These are phyloP conservation scores for Cheiracanthium punctorium DNA, from an alignment of 2,888 invertebrate species.

Conservation along the genomic window DNA sequence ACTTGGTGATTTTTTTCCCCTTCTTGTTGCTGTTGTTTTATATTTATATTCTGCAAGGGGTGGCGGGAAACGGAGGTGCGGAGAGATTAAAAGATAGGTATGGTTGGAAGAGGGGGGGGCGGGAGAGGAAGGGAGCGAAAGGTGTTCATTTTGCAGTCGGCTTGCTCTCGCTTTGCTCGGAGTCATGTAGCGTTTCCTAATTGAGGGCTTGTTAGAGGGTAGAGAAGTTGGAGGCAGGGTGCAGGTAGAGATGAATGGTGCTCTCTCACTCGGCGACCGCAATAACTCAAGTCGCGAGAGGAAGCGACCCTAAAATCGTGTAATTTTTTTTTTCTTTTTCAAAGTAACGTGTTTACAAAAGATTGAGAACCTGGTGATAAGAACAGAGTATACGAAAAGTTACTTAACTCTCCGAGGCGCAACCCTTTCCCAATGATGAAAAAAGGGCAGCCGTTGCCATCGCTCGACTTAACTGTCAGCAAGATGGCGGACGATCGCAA, in stretches of 20 bases:
- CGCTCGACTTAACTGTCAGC: too few relatives aligned
- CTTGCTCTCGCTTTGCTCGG: not conserved
- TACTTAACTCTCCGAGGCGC: too few relatives aligned
- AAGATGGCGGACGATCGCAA: too few relatives aligned
- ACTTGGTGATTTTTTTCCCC: not conserved
- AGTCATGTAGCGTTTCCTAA: not conserved
- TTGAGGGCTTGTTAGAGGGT: not conserved
- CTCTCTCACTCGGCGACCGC: not conserved
- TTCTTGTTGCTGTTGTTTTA: not conserved
- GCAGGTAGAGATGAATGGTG: not conserved
- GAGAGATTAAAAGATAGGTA: slow-evolving; percentile 2
- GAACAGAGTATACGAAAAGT: too few relatives aligned
- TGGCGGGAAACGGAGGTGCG: not conserved
- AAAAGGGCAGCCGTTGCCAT: too few relatives aligned
- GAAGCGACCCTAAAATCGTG: too few relatives aligned
- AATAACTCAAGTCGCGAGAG: not conserved
- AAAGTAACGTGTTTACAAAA: too few relatives aligned
- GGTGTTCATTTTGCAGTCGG: slow-evolving; percentile 2
- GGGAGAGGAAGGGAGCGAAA: not conserved
- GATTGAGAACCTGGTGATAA: too few relatives aligned
- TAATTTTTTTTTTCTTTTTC: too few relatives aligned
- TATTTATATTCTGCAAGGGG: not conserved
- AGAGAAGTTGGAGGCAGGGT: not conserved
- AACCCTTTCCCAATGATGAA: too few relatives aligned
- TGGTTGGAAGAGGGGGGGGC: too few relatives aligned